Evolutionary conservation across 2,113 vertebrate species (phyloP).

Genomic region (Mesitornis unicolor): DNA sequence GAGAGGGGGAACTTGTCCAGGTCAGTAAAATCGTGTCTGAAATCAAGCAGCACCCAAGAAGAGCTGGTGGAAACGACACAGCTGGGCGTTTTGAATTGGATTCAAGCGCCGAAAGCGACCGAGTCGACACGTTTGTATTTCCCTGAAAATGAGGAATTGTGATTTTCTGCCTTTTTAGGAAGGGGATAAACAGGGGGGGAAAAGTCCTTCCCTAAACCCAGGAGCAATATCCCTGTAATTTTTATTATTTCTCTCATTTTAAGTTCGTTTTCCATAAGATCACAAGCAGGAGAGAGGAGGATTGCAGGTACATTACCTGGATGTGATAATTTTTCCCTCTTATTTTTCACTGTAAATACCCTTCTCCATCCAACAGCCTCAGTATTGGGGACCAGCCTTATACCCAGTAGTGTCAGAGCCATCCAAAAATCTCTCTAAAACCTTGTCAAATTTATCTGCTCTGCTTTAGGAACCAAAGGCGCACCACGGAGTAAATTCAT

Average conservation of each 20-base stretch:
- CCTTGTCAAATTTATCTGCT: neutral
- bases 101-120: neutral
- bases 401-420: neutral
- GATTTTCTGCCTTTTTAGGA: neutral
- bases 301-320: no score
- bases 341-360: neutral
- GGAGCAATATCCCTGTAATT: no score
- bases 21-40: no score
- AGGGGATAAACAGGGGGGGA: neutral
- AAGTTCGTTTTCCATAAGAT: no score
- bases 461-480: neutral
- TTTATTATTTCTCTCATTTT: neutral
- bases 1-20: no score
- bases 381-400: neutral
- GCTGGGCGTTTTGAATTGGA: neutral
- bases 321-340: neutral
- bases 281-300: neutral
- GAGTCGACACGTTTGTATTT: accelerated
- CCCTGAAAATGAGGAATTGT: neutral
- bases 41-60: neutral
- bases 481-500: neutral
- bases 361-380: neutral
- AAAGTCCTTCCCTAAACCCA: neutral
- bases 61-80: neutral
- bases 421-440: neutral